Evolutionary conservation across 2,888 invertebrate species (phyloP), one percentile per base, ranked within the genome.

Genomic region (Mystacides longicornis): DNA sequence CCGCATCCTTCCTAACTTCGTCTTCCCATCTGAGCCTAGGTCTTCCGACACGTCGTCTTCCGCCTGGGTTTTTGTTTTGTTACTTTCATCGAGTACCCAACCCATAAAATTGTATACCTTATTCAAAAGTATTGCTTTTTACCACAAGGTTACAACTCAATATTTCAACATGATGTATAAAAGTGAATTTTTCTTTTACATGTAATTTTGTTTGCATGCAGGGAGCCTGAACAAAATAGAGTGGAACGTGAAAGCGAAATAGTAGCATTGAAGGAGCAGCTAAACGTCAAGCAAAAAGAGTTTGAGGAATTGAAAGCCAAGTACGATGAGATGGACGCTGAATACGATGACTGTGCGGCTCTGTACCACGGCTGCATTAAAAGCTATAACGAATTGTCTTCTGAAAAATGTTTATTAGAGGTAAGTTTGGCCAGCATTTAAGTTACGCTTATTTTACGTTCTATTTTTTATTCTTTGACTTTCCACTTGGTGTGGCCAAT

Each of bases 281-380:
- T 70, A 37, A 58, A 64, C 0, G 60, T 65, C 1, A 70, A 71
- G 51, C 71, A 70, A 42, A 67, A 66, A 20, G 72, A 74, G 57
- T 47, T 72, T 7, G 62, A 67, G 2, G 66, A 70, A 18, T 63
- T 76, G 4, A 65, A 64, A 23, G 62, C 65, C 23, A 67, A 68
- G n/a, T 74, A 72, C 64, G 67, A 68, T 22, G 77, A 78, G 1
- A 60, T 76, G 22, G 72, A 71, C 31, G 71, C 73, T 0, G 78
- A 80, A 64, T 73, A 76, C 62, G 76, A 79, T 42, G 72, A 69
- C 0, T 76, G 72, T 60, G 68, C 69, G 1, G 64, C 68, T 60
- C 72, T 72, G 61, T 63, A 73, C 54, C 64, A 67, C 3, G 73
- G 75, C 51, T 62, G 67, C 18, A 73, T 74, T 49, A 69, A 70